A percentile compares a stretch with the other conserved stretches of the same genome.
These are phyloP conservation scores for Bombus terrestris DNA, from an alignment of 1,140 invertebrate species.

Conservation along the genomic window DNA sequence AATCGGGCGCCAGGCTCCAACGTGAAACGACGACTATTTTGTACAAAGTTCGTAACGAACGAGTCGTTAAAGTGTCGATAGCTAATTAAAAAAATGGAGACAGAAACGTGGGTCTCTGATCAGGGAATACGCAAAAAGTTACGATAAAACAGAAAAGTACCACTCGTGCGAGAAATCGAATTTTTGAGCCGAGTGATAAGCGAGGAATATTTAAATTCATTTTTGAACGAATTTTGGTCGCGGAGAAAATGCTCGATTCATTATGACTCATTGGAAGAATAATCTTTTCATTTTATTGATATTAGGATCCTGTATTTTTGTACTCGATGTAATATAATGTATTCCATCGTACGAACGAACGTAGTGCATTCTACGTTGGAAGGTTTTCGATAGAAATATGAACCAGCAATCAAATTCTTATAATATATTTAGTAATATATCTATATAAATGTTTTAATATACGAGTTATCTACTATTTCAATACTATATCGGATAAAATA, in stretches of 20 bases:
- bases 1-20: neutral
- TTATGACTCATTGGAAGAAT: slow-evolving; percentile 12
- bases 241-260: slow-evolving; percentile 16
- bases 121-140: neutral
- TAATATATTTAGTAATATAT: too few species aligned
- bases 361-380: too few species aligned
- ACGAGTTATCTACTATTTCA: too few species aligned
- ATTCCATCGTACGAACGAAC: too few species aligned
- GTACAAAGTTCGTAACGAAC: neutral
- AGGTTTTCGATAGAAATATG: too few species aligned
- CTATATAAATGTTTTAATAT: too few species aligned
- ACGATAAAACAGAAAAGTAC: neutral
- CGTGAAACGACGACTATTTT: neutral
- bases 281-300: too few species aligned
- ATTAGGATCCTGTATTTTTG: too few species aligned
- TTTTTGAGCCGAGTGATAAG: slow-evolving; percentile 52
- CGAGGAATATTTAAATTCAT: slow-evolving; percentile 35
- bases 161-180: slow-evolving; percentile 54
- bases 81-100: neutral
- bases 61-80: neutral
- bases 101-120: too few species aligned
- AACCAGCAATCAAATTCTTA: too few species aligned
- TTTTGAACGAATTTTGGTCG: slow-evolving; percentile 50
- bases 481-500: too few species aligned
- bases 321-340: too few species aligned